Conservation (phyloP, 2,113 vertebrate species). For the Lagopus muta region DNA sequence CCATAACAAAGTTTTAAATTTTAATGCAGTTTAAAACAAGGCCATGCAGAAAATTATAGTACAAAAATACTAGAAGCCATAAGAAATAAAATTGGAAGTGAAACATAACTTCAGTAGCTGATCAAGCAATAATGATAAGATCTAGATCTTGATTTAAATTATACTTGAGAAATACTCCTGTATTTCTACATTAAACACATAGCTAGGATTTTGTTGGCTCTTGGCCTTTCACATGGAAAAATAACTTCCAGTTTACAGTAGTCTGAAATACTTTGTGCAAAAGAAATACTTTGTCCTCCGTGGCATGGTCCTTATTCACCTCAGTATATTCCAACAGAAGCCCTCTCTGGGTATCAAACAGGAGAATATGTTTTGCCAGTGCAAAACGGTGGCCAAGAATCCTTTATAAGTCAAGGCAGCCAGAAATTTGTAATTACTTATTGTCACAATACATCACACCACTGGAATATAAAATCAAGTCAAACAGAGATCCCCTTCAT, state of each 20-base stretch:
- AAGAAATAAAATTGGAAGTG: not conserved
- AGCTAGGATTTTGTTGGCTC: not conserved
- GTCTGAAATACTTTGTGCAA: not conserved
- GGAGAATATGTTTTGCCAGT: not conserved
- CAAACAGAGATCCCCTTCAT: not conserved
- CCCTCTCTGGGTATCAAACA: not conserved
- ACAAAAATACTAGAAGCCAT: not conserved
- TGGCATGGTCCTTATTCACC: not conserved
- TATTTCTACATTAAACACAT: not conserved
- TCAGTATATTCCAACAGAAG: not conserved
- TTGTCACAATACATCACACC: not conserved
- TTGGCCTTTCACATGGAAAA: not conserved
- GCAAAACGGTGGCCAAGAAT: not conserved
- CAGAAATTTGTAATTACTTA: not conserved
- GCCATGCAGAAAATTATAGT: not conserved
- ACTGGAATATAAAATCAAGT: not conserved
- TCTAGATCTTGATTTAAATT: not conserved
- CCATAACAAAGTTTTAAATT: slow-evolving; percentile 23
- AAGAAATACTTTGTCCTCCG: not conserved
- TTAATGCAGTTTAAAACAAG: not conserved
- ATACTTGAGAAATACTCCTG: not conserved
- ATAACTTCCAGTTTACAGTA: not conserved
- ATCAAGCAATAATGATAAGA: not conserved
- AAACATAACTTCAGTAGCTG: not conserved
- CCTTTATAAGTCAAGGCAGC: not conserved